A percentile compares a stretch with the other conserved stretches of the same genome.
Conservation (phyloP, 2,888 invertebrate genomes). For the Neoscelio sp. region DNA sequence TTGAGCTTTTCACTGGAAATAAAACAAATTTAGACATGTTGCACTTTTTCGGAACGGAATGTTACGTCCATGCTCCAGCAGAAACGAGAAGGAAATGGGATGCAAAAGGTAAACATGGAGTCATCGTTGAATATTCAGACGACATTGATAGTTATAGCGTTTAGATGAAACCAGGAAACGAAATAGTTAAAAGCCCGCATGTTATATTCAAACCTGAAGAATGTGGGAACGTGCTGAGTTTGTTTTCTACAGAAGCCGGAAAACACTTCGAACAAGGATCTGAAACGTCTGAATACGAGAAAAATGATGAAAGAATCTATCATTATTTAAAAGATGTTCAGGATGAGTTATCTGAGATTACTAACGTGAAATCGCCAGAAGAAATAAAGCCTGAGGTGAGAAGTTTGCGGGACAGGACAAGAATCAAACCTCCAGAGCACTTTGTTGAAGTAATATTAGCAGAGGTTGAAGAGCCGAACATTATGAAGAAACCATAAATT, state of each 20-base stretch:
- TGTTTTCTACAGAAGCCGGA: too few relatives aligned
- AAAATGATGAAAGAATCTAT: constrained; percentile 18
- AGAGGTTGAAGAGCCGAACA: constrained; percentile 24
- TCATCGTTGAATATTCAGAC: constrained; percentile 35
- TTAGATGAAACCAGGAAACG: constrained; percentile 31
- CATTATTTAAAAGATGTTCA: background rate
- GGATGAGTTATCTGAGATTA: too few relatives aligned
- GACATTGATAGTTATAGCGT: constrained; percentile 31
- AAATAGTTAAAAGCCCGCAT: constrained; percentile 8
- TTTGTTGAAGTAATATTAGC: constrained; percentile 23
- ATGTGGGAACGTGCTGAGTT: too few relatives aligned
- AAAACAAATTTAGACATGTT: constrained; percentile 29
- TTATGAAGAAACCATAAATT: constrained; percentile 18
- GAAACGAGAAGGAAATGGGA: constrained; percentile 39
- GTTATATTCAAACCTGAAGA: constrained; percentile 12
- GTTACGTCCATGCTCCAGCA: constrained; percentile 27
- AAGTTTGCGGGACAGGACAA: too few relatives aligned
- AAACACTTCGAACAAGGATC: too few relatives aligned
- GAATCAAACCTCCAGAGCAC: too few relatives aligned
- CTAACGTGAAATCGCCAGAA: too few relatives aligned
- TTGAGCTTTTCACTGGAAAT: constrained; percentile 36
- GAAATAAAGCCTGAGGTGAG: too few relatives aligned
- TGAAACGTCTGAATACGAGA: too few relatives aligned
- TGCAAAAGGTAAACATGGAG: constrained; percentile 26
- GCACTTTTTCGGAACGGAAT: constrained; percentile 38